Conservation (phyloP, 2,113 vertebrate genomes). For the Athene cunicularia region DNA sequence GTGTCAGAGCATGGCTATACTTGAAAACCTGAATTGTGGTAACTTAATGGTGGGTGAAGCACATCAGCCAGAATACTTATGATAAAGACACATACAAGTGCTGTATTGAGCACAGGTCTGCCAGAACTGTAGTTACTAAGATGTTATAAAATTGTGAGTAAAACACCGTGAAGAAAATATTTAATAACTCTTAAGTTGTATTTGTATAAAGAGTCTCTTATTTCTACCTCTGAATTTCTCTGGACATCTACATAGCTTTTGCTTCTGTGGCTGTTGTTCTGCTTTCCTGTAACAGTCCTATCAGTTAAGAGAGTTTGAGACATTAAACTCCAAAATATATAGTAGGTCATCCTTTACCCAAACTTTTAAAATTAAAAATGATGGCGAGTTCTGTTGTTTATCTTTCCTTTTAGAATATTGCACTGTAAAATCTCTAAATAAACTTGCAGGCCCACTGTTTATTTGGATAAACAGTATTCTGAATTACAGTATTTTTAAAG, state of each 20-base stretch:
- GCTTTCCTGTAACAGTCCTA: background rate
- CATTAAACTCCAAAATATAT: background rate
- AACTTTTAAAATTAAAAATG: background rate
- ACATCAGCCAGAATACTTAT: background rate
- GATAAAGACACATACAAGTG: background rate
- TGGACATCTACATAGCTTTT: background rate
- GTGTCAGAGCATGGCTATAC: background rate
- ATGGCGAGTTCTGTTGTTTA: background rate
- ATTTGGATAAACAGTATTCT: background rate
- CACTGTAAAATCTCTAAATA: background rate
- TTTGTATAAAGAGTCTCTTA: background rate
- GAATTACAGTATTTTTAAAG: background rate
- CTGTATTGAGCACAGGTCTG: background rate
- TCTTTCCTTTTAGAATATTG: background rate
- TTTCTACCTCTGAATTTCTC: background rate
- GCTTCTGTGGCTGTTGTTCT: background rate
- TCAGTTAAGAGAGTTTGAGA: background rate
- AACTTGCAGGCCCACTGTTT: background rate
- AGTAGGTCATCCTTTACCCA: background rate
- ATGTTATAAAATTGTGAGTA: background rate
- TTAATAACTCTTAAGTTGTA: background rate
- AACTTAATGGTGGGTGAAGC: accelerated
- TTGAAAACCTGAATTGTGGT: background rate
- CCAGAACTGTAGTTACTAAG: background rate
- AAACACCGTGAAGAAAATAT: background rate